phyloP scores from a whole-genome alignment of 2,797 vertebrate genomes.

The Hippocampus kuda region DNA sequence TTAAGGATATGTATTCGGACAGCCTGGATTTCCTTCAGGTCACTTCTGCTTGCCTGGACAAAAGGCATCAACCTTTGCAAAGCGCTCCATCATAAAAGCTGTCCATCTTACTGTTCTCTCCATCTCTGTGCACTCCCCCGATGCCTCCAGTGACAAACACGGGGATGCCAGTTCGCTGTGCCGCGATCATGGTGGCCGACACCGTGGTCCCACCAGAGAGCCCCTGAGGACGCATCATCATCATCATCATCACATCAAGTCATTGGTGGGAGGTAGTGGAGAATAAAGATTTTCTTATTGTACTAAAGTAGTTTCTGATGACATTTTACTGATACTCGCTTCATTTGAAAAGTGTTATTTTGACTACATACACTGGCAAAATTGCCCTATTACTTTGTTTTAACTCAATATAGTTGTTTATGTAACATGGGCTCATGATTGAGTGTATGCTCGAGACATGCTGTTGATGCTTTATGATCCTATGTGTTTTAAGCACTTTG shows the following conservation, averaged over 20 bases:
- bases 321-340: background rate
- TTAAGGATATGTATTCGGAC: background rate
- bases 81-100: background rate
- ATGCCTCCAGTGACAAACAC: slow-evolving; percentile 86
- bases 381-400: no score
- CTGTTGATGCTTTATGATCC: no score
- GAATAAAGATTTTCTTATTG: background rate
- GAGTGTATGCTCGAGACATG: no score
- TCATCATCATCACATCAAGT: background rate
- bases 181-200: slow-evolving; percentile 81
- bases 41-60: no score
- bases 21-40: background rate
- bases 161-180: slow-evolving; percentile 74
- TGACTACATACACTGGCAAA: no score
- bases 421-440: no score
- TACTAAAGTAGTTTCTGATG: background rate
- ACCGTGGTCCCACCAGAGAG: slow-evolving; percentile 83
- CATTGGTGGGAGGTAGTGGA: background rate
- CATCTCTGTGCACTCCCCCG: slow-evolving; percentile 82
- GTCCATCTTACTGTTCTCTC: slow-evolving; percentile 73
- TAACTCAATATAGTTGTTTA: no score
- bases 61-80: background rate
- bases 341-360: no score
- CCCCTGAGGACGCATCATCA: slow-evolving; percentile 51
- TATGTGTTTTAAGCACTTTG: no score